Evolutionary conservation across 2,888 invertebrate species (phyloP).

Genomic region (Andrena marginata): DNA sequence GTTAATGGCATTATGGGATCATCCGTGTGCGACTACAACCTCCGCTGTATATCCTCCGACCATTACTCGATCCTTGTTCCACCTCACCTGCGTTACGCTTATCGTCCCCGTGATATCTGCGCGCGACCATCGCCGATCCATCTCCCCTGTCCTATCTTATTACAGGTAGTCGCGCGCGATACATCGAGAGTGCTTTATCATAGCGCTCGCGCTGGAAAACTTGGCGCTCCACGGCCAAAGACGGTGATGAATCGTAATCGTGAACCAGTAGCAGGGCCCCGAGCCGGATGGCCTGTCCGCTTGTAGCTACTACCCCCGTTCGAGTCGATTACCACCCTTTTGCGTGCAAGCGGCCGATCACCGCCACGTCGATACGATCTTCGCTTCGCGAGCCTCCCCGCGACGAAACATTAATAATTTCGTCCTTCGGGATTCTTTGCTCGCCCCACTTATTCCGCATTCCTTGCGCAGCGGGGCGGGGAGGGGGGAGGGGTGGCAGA

Average conservation of each 20-base stretch:
- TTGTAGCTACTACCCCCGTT: not conserved
- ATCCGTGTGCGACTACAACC: conserved; percentile 37
- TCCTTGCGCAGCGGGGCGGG: not conserved
- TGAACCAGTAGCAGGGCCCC: not conserved
- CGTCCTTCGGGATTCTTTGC: conserved; percentile 19
- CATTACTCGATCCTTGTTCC: conserved; percentile 13
- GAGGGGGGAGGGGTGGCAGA: not conserved
- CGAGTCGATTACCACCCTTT: conserved; percentile 3
- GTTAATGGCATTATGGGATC: conserved; percentile 63
- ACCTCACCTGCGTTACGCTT: not conserved
- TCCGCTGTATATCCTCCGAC: conserved; percentile 22
- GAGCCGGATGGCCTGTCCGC: not conserved
- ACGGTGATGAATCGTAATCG: not conserved
- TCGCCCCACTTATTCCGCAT: conserved; percentile 48
- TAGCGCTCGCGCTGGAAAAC: not conserved
- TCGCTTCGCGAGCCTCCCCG: not conserved
- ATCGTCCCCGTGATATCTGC: not conserved
- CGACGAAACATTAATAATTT: conserved; percentile 39
- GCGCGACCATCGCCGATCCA: not conserved
- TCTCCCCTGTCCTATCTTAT: not conserved
- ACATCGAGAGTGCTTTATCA: not conserved
- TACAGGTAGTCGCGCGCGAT: not conserved
- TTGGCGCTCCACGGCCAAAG: not conserved
- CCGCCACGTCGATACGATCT: conserved; percentile 20
- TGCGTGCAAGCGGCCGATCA: conserved; percentile 7